phyloP scores from a whole-genome alignment of 2,797 vertebrate species.

The Sebastes baramenuke region DNA sequence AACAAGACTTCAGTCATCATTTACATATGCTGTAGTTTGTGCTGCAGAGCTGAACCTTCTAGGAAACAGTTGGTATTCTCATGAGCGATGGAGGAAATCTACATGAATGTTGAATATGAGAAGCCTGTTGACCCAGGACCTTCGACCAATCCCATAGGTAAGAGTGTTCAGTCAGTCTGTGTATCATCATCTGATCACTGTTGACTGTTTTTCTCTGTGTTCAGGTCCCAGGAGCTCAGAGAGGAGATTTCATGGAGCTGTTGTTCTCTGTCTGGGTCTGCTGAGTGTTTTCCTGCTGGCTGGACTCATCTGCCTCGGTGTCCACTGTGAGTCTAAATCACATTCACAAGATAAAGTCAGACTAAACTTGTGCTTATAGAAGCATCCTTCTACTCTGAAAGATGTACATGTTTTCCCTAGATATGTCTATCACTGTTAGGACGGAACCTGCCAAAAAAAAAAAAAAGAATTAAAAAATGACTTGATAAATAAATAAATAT shows the following conservation, averaged over 20 bases:
- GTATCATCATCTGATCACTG: background rate
- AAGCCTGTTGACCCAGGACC: background rate
- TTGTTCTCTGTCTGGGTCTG: constrained; percentile 6
- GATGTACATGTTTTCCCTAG: too few relatives aligned
- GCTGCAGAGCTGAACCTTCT: background rate
- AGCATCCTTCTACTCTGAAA: too few relatives aligned
- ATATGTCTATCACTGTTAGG: too few relatives aligned
- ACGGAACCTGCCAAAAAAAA: too few relatives aligned
- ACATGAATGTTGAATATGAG: background rate
- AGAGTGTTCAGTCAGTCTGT: background rate
- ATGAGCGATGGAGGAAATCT: background rate
- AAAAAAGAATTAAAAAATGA: too few relatives aligned
- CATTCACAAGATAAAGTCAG: background rate
- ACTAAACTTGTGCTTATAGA: fast-evolving
- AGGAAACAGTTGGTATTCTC: background rate
- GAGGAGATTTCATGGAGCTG: background rate
- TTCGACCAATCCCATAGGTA: background rate
- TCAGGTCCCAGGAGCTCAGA: background rate
- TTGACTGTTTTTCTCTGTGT: background rate
- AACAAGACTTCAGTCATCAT: background rate
- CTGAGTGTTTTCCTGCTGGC: constrained; percentile 29
- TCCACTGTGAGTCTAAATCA: constrained; percentile 45
- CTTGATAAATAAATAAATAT: too few relatives aligned
- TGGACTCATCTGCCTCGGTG: constrained; percentile 7
- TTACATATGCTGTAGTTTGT: background rate